Evolutionary conservation across 2,888 invertebrate species (phyloP), one percentile per base, ranked within the genome.

Genomic region (Hydraecia micacea): DNA sequence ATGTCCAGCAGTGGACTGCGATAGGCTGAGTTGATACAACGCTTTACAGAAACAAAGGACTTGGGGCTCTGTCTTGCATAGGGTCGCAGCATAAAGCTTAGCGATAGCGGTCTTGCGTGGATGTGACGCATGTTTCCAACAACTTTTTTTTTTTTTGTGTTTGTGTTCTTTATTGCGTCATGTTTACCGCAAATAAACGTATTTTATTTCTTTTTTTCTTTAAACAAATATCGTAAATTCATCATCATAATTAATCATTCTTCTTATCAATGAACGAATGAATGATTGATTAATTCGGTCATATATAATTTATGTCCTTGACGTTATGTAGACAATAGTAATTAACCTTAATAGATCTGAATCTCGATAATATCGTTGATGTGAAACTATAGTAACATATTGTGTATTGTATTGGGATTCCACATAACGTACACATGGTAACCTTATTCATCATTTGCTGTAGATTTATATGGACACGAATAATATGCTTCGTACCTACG

Each of bases 271-370:
- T 65, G 9, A 73, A 58, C 25, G 25, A 75, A 49, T 60, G 28
- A 75, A 67, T 74, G 49, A 68, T 68, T 62, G 7, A 52, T 76
- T 52, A 18, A 52, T 52, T 52, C 15, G 36, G n/a, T 52, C 32
- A 69, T 62, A 55, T 62, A 62, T 21, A 21, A 52, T 62, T 55
- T 15, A 62, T 69, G 32, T 49, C 39, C 49, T 2, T 52, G 21
- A 21, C 18, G 46, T 15, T 32, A 42, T 5, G 21, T 42, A 66
- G 58, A 72, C 66, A 83, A 86, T 81, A 80, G 77, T 85, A 84
- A 81, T 81, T 71, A 74, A 86, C 25, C 7, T 42, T 32, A 73
- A 49, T 49, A 65, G 58, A 46, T 65, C 58, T 46, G 73, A 60
- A 67, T 76, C 39, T 55, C 25, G n/a, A 68, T 65, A 62, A 62